phyloP scores from a whole-genome alignment of 2,888 invertebrate genomes.

The Megalurothrips usitatus region DNA sequence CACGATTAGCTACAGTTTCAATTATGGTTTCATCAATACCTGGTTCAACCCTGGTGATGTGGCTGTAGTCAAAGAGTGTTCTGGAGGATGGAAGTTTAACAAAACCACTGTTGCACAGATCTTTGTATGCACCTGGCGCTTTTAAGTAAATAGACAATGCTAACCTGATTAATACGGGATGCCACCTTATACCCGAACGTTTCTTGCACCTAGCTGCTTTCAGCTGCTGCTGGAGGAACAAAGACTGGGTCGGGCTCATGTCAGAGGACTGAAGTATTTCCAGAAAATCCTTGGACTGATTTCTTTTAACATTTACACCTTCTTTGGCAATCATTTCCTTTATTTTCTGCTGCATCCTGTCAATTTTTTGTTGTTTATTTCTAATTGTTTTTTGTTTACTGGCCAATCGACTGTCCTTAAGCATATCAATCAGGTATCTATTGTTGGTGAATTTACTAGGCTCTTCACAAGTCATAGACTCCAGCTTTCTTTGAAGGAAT shows the following conservation, averaged over 20 bases:
- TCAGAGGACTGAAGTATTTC: not conserved
- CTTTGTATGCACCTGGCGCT: not conserved
- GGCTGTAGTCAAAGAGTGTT: not conserved
- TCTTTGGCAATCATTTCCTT: not conserved
- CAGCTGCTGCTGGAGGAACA: slow-evolving; percentile 4
- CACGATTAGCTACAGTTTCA: not conserved
- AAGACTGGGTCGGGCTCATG: not conserved
- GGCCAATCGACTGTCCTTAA: not conserved
- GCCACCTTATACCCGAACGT: not conserved
- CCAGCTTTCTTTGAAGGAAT: not conserved
- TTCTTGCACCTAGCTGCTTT: not conserved
- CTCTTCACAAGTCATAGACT: not conserved
- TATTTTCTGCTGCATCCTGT: not conserved
- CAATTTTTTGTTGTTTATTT: not conserved
- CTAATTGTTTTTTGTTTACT: not conserved
- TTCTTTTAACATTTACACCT: not conserved
- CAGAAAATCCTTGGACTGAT: not conserved
- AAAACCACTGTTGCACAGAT: not conserved
- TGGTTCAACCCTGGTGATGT: too few relatives aligned
- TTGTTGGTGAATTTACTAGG: not conserved
- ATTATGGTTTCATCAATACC: too few relatives aligned
- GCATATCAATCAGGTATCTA: not conserved
- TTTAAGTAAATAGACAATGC: not conserved
- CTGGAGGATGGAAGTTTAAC: not conserved
- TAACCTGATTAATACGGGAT: not conserved